Evolutionary conservation across 1,140 invertebrate genomes (phyloP).

Genomic region (Lasioglossum baleicum): DNA sequence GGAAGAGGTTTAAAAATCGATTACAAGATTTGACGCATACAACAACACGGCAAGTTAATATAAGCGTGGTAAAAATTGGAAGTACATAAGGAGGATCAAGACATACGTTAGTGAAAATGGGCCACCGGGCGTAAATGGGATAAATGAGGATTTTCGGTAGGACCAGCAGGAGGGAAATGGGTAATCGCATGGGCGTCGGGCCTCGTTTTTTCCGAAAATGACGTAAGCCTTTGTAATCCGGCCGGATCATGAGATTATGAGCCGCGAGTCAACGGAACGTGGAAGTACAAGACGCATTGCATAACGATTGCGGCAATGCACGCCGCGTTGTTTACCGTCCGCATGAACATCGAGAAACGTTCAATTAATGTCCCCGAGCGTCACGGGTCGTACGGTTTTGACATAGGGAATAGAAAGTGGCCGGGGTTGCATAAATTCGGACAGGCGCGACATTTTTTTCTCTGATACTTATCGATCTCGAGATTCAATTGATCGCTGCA

Average conservation of each 20-base stretch:
- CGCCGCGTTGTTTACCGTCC: slow-evolving; percentile 51
- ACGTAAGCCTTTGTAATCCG: slow-evolving; percentile 33
- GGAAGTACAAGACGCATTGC: slow-evolving; percentile 45
- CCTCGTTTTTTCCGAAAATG: slow-evolving; percentile 19
- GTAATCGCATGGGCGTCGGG: slow-evolving; percentile 4
- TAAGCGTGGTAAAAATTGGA: no score
- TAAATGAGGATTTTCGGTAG: no score
- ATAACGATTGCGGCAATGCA: slow-evolving; percentile 54
- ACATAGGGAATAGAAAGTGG: slow-evolving; percentile 56
- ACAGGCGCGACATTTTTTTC: not conserved
- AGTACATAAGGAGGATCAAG: no score
- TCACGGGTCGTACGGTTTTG: slow-evolving; percentile 40
- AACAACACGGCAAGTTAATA: no score
- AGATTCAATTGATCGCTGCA: no score
- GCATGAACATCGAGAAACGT: slow-evolving; percentile 50
- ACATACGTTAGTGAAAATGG: no score
- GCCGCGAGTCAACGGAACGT: slow-evolving; percentile 46
- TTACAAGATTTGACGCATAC: no score
- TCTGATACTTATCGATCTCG: not conserved
- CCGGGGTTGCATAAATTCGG: slow-evolving; percentile 47
- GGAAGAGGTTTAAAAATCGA: no score
- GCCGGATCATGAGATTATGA: slow-evolving; percentile 26
- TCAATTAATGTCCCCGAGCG: slow-evolving; percentile 48
- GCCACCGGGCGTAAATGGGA: no score
- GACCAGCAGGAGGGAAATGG: not conserved